Percentiles rank a stretch among this genome's conserved stretches.
phyloP scores from a whole-genome alignment of 2,888 invertebrate species.

The Formica aserva region DNA sequence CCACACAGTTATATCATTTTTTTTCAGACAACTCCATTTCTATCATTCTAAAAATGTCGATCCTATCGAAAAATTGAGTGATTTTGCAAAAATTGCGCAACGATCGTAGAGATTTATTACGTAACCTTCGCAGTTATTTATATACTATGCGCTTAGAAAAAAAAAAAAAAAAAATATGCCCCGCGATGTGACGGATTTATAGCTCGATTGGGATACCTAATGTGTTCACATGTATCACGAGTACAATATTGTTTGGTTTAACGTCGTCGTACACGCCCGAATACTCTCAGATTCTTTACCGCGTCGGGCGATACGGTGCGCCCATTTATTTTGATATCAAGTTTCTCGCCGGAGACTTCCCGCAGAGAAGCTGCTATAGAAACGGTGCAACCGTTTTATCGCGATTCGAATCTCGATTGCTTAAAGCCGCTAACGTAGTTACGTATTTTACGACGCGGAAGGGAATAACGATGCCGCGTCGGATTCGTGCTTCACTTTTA shows the following conservation, averaged over 20 bases:
- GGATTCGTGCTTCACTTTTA: conserved; percentile 38
- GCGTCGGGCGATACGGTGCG: conserved; percentile 40
- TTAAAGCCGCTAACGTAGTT: conserved; percentile 53
- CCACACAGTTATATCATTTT: not conserved
- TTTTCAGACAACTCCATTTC: not conserved
- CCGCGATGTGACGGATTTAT: conserved; percentile 33
- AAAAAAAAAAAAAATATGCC: not conserved
- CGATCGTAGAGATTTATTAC: conserved; percentile 23
- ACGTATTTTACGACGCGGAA: conserved; percentile 48
- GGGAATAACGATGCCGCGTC: conserved; percentile 26
- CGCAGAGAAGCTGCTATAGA: conserved; percentile 47
- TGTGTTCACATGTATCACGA: conserved; percentile 43
- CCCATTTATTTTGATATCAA: conserved; percentile 55
- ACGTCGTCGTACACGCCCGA: conserved; percentile 48
- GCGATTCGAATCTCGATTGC: conserved; percentile 52
- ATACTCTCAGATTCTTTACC: conserved; percentile 50
- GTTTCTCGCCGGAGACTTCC: conserved; percentile 52
- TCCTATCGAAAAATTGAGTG: conserved; percentile 1
- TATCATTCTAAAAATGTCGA: conserved; percentile 17
- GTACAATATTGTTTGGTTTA: conserved; percentile 52
- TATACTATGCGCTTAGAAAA: not conserved
- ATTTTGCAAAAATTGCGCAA: conserved; percentile 24
- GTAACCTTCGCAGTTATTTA: conserved; percentile 26
- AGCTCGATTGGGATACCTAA: conserved; percentile 42
- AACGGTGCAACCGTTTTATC: conserved; percentile 43